Evolutionary conservation across 2,888 invertebrate species (phyloP).

Genomic region (Epinotia ramella): DNA sequence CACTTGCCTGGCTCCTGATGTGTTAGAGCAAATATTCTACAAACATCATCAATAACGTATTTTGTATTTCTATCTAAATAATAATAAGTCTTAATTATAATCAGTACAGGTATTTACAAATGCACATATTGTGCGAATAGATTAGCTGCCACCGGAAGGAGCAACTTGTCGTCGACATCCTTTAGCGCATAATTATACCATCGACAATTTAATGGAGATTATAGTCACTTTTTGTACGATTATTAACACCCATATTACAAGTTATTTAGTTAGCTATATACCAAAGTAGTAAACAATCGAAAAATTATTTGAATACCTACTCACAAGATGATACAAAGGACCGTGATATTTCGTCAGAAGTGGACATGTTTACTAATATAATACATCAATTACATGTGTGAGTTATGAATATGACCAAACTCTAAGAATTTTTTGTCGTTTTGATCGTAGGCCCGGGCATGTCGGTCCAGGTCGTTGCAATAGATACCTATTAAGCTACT

Average conservation of each 20-base stretch:
- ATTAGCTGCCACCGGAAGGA: slow-evolving; percentile 80
- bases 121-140: slow-evolving; percentile 70
- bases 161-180: slow-evolving; percentile 57
- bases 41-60: slow-evolving; percentile 40
- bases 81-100: slow-evolving; percentile 69
- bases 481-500: slow-evolving; percentile 74
- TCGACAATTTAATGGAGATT: slow-evolving; percentile 69
- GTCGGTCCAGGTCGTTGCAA: slow-evolving; percentile 61
- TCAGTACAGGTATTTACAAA: slow-evolving; percentile 78
- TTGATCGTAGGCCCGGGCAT: slow-evolving; percentile 56
- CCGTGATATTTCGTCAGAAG: slow-evolving; percentile 44
- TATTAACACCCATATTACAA: slow-evolving; percentile 61
- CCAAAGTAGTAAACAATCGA: slow-evolving; percentile 58
- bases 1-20: slow-evolving; percentile 9
- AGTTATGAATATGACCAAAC: slow-evolving; percentile 43
- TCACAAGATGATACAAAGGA: slow-evolving; percentile 43
- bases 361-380: slow-evolving; percentile 41
- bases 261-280: slow-evolving; percentile 49
- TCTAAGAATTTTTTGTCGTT: slow-evolving; percentile 53
- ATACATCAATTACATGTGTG: slow-evolving; percentile 34
- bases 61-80: slow-evolving; percentile 68
- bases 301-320: slow-evolving; percentile 50
- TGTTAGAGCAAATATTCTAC: slow-evolving; percentile 36
- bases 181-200: slow-evolving; percentile 60
- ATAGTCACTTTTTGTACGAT: slow-evolving; percentile 83